phyloP scores from a whole-genome alignment of 2,797 vertebrate species.

The Siniperca undulata region DNA sequence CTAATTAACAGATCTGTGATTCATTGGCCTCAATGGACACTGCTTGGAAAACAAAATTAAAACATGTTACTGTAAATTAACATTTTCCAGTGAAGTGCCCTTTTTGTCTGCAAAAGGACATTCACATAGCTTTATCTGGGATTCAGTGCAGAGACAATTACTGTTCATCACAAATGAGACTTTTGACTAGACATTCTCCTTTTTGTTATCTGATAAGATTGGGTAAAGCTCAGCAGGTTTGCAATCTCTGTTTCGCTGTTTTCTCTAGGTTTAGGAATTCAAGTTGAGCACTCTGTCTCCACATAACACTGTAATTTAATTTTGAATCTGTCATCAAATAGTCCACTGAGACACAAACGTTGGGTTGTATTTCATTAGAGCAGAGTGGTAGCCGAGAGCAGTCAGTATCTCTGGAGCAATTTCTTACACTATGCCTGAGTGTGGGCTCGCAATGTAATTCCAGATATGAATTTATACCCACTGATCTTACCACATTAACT shows the following conservation, averaged over 20 bases:
- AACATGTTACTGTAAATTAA: background rate
- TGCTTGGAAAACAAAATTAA: background rate
- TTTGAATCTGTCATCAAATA: background rate
- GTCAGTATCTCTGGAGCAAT: background rate
- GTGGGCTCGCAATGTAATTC: no score
- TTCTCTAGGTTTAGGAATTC: background rate
- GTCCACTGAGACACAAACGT: background rate
- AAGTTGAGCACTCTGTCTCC: background rate
- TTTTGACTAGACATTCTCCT: background rate
- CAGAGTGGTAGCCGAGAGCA: background rate
- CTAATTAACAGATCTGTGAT: background rate
- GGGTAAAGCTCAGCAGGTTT: background rate
- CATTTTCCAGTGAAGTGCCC: no score
- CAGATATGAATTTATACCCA: no score
- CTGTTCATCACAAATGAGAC: background rate
- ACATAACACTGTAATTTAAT: background rate
- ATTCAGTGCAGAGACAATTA: background rate
- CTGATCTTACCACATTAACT: no score
- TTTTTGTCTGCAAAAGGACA: background rate
- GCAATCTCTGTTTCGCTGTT: background rate
- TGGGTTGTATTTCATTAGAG: background rate
- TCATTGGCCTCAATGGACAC: background rate
- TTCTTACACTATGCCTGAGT: no score
- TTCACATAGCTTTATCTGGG: background rate
- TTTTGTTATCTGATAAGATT: background rate